These are phyloP conservation scores for Barnardius zonarius DNA, from an alignment of 2,113 vertebrate genomes.

Conservation along the genomic window DNA sequence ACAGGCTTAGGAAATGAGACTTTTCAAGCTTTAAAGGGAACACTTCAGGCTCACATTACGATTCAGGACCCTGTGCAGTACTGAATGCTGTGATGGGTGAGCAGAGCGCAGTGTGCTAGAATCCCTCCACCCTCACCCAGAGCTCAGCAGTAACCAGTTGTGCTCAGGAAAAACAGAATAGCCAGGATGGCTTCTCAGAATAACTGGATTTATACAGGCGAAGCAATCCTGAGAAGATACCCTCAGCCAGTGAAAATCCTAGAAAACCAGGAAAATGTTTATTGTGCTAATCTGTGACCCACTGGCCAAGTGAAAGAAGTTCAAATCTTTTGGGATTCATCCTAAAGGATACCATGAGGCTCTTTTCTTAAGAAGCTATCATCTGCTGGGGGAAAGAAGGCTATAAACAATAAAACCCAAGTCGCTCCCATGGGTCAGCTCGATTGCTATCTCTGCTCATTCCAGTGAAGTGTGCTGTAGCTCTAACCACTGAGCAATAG, in stretches of 20 bases:
- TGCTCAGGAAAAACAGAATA: background rate
- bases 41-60: background rate
- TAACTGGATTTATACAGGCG: background rate
- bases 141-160: background rate
- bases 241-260: background rate
- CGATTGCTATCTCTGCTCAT: background rate
- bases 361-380: background rate
- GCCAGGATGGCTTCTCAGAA: background rate
- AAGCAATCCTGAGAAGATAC: background rate
- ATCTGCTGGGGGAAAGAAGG: background rate
- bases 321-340: background rate
- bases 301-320: background rate
- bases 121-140: background rate
- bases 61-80: rapidly evolving
- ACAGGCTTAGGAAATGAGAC: background rate
- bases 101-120: background rate
- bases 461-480: background rate
- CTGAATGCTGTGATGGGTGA: background rate
- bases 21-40: background rate
- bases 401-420: background rate
- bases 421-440: background rate
- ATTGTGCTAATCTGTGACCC: background rate
- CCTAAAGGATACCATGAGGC: background rate
- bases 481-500: background rate
- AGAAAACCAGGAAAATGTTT: background rate